Evolutionary conservation across 2,888 invertebrate genomes (phyloP).

Genomic region (Amphipoea lucens): DNA sequence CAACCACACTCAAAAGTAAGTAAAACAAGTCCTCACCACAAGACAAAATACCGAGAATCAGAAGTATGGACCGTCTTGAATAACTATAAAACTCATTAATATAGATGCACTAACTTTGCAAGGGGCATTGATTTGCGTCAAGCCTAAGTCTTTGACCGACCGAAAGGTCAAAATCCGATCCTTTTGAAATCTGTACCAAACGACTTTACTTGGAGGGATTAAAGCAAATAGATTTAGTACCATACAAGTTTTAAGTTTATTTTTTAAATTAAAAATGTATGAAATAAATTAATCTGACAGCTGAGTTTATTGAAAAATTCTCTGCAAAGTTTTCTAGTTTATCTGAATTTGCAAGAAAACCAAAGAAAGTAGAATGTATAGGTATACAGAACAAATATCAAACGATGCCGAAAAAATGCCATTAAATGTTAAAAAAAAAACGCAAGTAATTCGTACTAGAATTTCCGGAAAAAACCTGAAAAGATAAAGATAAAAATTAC

Average conservation of each 20-base stretch:
- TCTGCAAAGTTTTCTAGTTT: background rate
- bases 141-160: slow-evolving; percentile 50
- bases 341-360: background rate
- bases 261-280: background rate
- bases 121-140: slow-evolving; percentile 48
- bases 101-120: slow-evolving; percentile 36
- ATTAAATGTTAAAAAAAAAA: background rate
- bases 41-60: slow-evolving; percentile 32
- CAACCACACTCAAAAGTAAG: slow-evolving; percentile 13
- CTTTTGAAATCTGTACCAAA: slow-evolving; percentile 29
- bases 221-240: slow-evolving; percentile 24
- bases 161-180: slow-evolving; percentile 55
- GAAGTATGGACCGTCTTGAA: slow-evolving; percentile 4
- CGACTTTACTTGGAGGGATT: slow-evolving; percentile 6
- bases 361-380: background rate
- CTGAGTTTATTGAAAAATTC: background rate
- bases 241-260: background rate
- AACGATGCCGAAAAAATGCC: background rate
- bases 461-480: background rate
- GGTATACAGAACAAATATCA: background rate
- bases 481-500: background rate
- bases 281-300: background rate
- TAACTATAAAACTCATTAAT: slow-evolving; percentile 47
- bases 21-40: background rate
- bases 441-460: background rate